These are phyloP conservation scores for Gymnothorax javanicus DNA, from an alignment of 2,797 vertebrate species.

Conservation along the genomic window DNA sequence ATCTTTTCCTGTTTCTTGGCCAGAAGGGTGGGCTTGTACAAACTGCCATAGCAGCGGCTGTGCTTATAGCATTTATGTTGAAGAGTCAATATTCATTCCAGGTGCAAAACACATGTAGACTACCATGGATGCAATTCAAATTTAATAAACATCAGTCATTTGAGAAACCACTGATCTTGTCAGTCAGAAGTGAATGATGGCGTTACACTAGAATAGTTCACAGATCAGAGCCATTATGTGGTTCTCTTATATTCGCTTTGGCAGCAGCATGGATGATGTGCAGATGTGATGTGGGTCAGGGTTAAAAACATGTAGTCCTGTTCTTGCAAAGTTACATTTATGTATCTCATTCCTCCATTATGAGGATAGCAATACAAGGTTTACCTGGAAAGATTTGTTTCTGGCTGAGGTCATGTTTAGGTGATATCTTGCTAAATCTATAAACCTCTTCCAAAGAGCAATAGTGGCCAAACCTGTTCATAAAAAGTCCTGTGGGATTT, in stretches of 20 bases:
- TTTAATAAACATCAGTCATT: constrained; percentile 25
- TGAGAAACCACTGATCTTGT: constrained; percentile 16
- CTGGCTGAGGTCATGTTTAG: not conserved
- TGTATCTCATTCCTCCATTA: not conserved
- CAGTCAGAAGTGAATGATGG: constrained; percentile 4
- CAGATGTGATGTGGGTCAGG: not conserved
- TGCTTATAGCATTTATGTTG: not conserved
- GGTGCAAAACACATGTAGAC: constrained; percentile 23
- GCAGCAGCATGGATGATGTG: not conserved
- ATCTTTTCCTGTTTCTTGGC: not conserved
- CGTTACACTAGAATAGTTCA: constrained; percentile 1
- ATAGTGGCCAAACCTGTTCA: not conserved
- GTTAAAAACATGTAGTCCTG: not conserved
- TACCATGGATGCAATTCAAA: not conserved
- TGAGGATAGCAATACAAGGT: not conserved
- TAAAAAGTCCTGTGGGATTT: too few relatives aligned
- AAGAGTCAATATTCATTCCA: constrained; percentile 6
- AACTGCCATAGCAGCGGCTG: not conserved
- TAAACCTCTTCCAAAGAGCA: not conserved
- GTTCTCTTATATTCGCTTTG: not conserved
- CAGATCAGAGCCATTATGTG: not conserved
- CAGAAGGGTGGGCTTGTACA: not conserved
- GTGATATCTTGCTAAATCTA: not conserved
- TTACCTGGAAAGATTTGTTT: not conserved
- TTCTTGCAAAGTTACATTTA: not conserved